These are phyloP conservation scores for Tyto alba DNA, from an alignment of 2,113 vertebrate species.

Conservation along the genomic window DNA sequence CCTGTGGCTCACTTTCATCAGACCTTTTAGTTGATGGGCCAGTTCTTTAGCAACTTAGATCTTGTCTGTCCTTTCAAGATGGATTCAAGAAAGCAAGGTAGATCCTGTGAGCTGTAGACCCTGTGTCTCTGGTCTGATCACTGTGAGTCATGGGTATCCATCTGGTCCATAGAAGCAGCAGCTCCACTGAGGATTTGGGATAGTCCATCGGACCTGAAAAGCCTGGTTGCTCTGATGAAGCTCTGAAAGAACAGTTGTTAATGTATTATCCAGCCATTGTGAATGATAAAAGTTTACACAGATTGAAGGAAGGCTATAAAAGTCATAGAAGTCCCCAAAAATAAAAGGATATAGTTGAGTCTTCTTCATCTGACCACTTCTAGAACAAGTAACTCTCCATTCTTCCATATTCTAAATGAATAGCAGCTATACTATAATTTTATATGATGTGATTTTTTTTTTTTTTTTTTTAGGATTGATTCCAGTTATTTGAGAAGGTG, in stretches of 20 bases:
- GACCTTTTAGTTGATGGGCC: neutral
- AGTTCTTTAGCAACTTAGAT: neutral
- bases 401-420: neutral
- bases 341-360: neutral
- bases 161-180: neutral
- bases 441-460: neutral
- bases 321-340: neutral
- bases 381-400: neutral
- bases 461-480: neutral
- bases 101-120: neutral
- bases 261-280: neutral
- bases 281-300: neutral
- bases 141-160: rapidly evolving
- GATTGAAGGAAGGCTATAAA: neutral
- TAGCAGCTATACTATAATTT: neutral
- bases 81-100: neutral
- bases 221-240: neutral
- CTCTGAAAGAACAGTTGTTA: neutral
- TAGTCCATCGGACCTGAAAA: neutral
- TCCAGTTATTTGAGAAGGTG: neutral
- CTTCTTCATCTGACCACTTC: neutral
- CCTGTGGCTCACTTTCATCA: neutral
- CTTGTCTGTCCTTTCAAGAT: neutral
- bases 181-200: neutral
- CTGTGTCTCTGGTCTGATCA: neutral